phyloP scores from a whole-genome alignment of 2,113 vertebrate genomes.

The Ancistrus triradiatus region DNA sequence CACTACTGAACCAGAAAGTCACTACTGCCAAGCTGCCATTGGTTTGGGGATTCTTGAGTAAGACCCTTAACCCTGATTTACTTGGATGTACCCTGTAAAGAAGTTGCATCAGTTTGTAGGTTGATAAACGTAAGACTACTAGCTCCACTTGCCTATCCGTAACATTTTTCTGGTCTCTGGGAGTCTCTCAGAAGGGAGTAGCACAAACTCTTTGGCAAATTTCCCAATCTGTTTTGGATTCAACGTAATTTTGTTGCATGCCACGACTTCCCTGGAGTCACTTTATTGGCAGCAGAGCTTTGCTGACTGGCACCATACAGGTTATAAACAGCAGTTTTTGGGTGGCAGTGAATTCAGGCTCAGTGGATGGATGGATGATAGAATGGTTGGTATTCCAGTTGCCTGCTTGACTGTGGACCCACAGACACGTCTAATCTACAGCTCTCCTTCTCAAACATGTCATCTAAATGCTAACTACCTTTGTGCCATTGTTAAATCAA shows the following conservation, averaged over 20 bases:
- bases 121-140: no score
- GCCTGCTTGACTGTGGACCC: conserved; percentile 51
- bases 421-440: conserved; percentile 61
- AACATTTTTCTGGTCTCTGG: no score
- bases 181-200: conserved; percentile 8
- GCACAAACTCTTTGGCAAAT: conserved; percentile 15
- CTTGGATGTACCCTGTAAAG: no score
- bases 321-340: conserved; percentile 63
- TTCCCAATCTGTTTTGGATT: conserved; percentile 7
- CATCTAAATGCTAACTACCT: conserved; percentile 79
- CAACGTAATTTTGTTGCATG: conserved; percentile 26
- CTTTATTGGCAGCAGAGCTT: conserved; percentile 25
- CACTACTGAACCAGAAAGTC: no score
- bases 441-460: conserved; percentile 66
- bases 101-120: no score
- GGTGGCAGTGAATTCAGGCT: conserved; percentile 40
- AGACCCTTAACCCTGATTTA: no score
- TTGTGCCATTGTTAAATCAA: conserved; percentile 69
- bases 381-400: conserved; percentile 57
- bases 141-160: no score
- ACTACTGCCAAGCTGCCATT: no score
- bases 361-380: conserved; percentile 41
- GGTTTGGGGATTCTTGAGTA: no score
- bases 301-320: conserved; percentile 34
- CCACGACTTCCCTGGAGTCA: conserved; percentile 28